Evolutionary conservation across 2,113 vertebrate species (phyloP).

Genomic region (Syngnathoides biaculeatus): DNA sequence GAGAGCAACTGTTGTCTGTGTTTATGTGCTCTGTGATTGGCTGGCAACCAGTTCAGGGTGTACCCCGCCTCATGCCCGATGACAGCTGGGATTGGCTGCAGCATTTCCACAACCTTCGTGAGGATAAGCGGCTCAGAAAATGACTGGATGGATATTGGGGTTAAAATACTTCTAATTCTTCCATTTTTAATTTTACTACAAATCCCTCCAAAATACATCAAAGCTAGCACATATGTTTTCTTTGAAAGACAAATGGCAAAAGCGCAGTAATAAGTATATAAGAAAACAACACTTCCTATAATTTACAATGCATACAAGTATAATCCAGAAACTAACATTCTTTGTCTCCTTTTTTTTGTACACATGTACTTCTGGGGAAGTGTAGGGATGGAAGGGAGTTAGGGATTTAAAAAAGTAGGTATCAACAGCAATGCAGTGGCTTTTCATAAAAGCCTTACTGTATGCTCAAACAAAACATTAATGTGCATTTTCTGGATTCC

Average conservation of each 20-base stretch:
- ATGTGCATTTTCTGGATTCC: constrained; percentile 20
- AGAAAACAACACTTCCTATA: neutral
- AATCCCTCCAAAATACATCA: neutral
- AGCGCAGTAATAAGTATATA: neutral
- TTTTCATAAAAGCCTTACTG: constrained; percentile 8
- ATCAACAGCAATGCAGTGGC: neutral
- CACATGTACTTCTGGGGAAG: neutral
- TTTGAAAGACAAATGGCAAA: neutral
- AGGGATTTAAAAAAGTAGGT: constrained; percentile 5
- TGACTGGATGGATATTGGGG: too few relatives aligned
- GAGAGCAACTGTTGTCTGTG: too few relatives aligned
- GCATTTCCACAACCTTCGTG: too few relatives aligned
- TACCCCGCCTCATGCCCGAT: too few relatives aligned
- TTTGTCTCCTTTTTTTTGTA: neutral
- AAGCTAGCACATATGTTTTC: neutral
- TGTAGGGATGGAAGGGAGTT: neutral
- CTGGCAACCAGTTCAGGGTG: too few relatives aligned
- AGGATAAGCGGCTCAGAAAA: too few relatives aligned
- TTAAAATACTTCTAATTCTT: neutral
- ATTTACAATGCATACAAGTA: neutral
- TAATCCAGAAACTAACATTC: neutral
- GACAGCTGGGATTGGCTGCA: too few relatives aligned
- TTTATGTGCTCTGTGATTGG: too few relatives aligned
- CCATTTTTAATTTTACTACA: neutral
- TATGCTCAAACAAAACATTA: constrained; percentile 9